Percentiles rank a stretch among this genome's conserved stretches.
These are phyloP conservation scores for Perccottus glenii DNA, from an alignment of 2,113 vertebrate genomes.

Conservation along the genomic window DNA sequence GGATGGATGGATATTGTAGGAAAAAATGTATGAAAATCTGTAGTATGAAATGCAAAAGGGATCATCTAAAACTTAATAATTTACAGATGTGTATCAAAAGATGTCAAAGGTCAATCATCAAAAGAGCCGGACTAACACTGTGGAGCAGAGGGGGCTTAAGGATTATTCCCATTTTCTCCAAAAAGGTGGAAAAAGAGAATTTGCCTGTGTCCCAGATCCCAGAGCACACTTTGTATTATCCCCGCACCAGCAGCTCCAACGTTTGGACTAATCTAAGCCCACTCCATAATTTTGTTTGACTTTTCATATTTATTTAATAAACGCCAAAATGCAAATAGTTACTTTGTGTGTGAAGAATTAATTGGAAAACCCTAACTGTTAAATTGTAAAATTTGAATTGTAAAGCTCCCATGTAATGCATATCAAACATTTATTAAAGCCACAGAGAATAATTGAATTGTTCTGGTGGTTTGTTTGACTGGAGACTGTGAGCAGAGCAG, in stretches of 20 bases:
- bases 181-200: constrained; percentile 55
- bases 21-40: too few species aligned
- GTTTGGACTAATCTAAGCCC: constrained; percentile 67
- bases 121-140: too few species aligned
- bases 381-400: constrained; percentile 80
- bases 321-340: constrained; percentile 64
- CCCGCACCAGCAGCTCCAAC: constrained; percentile 68
- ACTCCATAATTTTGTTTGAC: constrained; percentile 55
- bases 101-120: too few species aligned
- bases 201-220: constrained; percentile 76
- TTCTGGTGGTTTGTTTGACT: constrained; percentile 94
- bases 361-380: constrained; percentile 79
- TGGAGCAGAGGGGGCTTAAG: too few species aligned
- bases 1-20: too few species aligned
- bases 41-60: too few species aligned
- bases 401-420: constrained; percentile 72
- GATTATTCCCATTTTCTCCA: constrained; percentile 46
- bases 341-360: constrained; percentile 79
- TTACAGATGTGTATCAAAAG: too few species aligned
- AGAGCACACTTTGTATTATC: constrained; percentile 67
- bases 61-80: too few species aligned
- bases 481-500: constrained; percentile 89
- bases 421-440: constrained; percentile 95
- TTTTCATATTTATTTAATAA: constrained; percentile 77
- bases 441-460: constrained; percentile 96